Percentiles rank a stretch among this genome's conserved stretches.
These are phyloP conservation scores for Tetrapedia diversipes DNA, from an alignment of 2,888 invertebrate genomes.

Conservation along the genomic window DNA sequence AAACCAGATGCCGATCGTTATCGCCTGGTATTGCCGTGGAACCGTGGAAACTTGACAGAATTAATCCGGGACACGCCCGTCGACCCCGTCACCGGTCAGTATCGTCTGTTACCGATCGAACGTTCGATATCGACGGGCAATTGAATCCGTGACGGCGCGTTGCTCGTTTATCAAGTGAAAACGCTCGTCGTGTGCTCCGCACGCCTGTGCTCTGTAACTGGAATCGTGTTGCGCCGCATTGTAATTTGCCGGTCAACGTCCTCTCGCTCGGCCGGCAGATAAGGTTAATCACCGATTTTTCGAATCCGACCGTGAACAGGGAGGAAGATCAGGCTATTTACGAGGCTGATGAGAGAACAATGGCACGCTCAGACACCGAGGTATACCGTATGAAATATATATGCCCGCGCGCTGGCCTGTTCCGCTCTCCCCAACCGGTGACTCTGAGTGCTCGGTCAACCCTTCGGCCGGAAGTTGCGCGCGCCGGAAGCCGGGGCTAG, in stretches of 20 bases:
- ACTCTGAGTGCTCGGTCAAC: conserved; percentile 62
- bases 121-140: conserved; percentile 47
- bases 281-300: conserved; percentile 49
- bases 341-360: conserved; percentile 48
- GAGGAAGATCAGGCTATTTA: conserved; percentile 33
- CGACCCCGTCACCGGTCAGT: conserved; percentile 49
- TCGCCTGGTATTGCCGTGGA: conserved; percentile 9
- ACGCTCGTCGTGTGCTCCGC: background rate
- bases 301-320: conserved; percentile 6
- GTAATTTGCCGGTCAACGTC: conserved; percentile 59
- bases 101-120: conserved; percentile 29
- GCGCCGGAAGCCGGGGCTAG: conserved; percentile 78
- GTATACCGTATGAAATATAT: conserved; percentile 52
- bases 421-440: conserved; percentile 25
- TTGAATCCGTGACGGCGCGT: conserved; percentile 57
- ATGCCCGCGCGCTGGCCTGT: too few species aligned
- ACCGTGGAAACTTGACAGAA: background rate
- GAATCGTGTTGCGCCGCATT: conserved; percentile 49
- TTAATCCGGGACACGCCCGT: conserved; percentile 55
- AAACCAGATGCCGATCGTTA: conserved; percentile 11
- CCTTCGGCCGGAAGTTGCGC: conserved; percentile 77
- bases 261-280: conserved; percentile 28
- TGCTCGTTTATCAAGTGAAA: conserved; percentile 43
- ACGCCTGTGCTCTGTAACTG: conserved; percentile 13
- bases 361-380: conserved; percentile 26